These are phyloP conservation scores for Byasa hedistus DNA, from an alignment of 2,888 invertebrate genomes.

Conservation along the genomic window DNA sequence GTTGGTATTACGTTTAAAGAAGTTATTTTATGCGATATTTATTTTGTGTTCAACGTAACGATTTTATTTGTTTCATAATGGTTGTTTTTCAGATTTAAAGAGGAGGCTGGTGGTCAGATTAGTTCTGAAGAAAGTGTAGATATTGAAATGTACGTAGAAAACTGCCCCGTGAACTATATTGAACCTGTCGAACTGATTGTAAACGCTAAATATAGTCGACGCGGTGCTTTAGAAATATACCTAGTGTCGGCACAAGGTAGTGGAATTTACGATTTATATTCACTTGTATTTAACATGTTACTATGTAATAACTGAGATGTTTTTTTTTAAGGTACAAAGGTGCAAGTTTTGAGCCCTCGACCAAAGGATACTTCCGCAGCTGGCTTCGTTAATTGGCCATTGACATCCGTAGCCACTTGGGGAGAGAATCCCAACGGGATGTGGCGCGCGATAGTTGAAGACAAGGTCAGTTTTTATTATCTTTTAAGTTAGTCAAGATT, in stretches of 20 bases:
- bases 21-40: no score
- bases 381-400: constrained; percentile 91
- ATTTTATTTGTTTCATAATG: no score
- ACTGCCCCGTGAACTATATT: constrained; percentile 83
- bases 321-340: constrained; percentile 82
- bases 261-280: neutral
- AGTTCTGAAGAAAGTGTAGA: constrained; percentile 47
- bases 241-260: constrained; percentile 88
- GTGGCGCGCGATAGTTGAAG: constrained; percentile 80
- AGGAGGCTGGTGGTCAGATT: constrained; percentile 37
- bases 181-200: constrained; percentile 92
- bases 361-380: constrained; percentile 83
- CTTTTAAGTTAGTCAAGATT: no score
- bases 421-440: constrained; percentile 88
- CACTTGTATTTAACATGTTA: no score
- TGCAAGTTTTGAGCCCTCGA: constrained; percentile 85
- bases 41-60: no score
- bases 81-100: constrained; percentile 33
- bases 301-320: no score
- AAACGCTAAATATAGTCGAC: constrained; percentile 83
- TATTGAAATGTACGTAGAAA: constrained; percentile 72
- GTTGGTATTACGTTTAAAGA: no score
- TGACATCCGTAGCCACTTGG: constrained; percentile 95
- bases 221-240: constrained; percentile 88
- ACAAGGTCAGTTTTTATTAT: constrained; percentile 57